Evolutionary conservation across 1,140 invertebrate species (phyloP).

Genomic region (Mactra quadrangularis): DNA sequence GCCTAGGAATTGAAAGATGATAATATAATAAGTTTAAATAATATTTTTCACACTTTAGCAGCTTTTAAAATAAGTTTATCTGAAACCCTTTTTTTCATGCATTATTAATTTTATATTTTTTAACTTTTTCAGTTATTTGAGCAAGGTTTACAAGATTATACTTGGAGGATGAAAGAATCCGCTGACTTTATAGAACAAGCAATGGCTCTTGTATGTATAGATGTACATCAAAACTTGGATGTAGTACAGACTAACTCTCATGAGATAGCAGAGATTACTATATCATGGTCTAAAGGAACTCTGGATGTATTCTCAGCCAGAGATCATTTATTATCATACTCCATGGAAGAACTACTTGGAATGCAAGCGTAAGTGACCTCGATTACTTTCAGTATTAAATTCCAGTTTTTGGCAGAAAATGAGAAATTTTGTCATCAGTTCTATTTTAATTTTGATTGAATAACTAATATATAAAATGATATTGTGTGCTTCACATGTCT

Average conservation of each 20-base stretch:
- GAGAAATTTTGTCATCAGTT: too few species aligned
- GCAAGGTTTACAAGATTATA: slow-evolving; percentile 80
- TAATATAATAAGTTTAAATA: too few species aligned
- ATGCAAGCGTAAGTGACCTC: slow-evolving; percentile 79
- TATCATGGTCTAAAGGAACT: slow-evolving; percentile 78
- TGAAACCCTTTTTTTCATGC: too few species aligned
- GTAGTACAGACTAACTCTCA: slow-evolving; percentile 82
- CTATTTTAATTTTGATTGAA: too few species aligned
- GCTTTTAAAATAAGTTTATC: too few species aligned
- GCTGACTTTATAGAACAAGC: slow-evolving; percentile 83
- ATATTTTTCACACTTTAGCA: too few species aligned
- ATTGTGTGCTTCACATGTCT: too few species aligned
- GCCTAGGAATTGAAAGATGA: too few species aligned
- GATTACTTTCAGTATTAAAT: too few species aligned
- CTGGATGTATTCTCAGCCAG: slow-evolving; percentile 79
- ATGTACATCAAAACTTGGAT: slow-evolving; percentile 82
- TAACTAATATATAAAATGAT: too few species aligned
- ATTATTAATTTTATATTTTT: too few species aligned
- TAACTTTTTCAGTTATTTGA: slow-evolving; percentile 77
- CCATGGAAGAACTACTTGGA: slow-evolving; percentile 80
- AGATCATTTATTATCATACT: slow-evolving; percentile 73
- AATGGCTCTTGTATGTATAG: slow-evolving; percentile 80
- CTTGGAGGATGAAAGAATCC: slow-evolving; percentile 83
- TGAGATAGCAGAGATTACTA: slow-evolving; percentile 79
- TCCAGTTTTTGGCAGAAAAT: too few species aligned